Evolutionary conservation across 2,113 vertebrate species (phyloP).

Genomic region (Antechinus stuartii): DNA sequence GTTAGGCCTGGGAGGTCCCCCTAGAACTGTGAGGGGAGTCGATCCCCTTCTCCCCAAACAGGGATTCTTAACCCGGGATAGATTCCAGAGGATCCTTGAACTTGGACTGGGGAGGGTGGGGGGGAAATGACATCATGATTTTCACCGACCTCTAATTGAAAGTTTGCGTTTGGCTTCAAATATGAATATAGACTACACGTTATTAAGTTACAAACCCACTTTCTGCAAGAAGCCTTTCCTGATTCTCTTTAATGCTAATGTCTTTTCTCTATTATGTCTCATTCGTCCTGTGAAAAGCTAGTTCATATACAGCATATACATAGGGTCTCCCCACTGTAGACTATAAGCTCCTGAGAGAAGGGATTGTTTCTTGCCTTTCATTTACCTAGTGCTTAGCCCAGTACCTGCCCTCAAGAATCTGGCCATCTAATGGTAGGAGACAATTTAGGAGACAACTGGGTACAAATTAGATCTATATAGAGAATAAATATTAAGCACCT

Average conservation of each 20-base stretch:
- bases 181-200: not conserved
- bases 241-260: too few relatives aligned
- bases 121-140: not conserved
- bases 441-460: too few relatives aligned
- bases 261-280: too few relatives aligned
- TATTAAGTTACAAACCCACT: not conserved
- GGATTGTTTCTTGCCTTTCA: too few relatives aligned
- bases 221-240: not conserved
- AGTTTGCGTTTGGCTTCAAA: not conserved
- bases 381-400: not conserved
- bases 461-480: not conserved
- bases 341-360: too few relatives aligned
- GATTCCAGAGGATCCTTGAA: not conserved
- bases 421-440: not conserved
- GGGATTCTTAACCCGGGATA: not conserved
- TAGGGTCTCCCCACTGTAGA: too few relatives aligned
- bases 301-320: too few relatives aligned
- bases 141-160: not conserved
- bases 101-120: not conserved
- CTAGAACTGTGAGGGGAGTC: not conserved
- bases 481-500: too few relatives aligned
- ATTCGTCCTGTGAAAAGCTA: too few relatives aligned
- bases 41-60: not conserved
- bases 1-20: not conserved
- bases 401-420: not conserved